Evolutionary conservation across 2,797 vertebrate species (phyloP).

Genomic region (Micropoecilia bifurca): DNA sequence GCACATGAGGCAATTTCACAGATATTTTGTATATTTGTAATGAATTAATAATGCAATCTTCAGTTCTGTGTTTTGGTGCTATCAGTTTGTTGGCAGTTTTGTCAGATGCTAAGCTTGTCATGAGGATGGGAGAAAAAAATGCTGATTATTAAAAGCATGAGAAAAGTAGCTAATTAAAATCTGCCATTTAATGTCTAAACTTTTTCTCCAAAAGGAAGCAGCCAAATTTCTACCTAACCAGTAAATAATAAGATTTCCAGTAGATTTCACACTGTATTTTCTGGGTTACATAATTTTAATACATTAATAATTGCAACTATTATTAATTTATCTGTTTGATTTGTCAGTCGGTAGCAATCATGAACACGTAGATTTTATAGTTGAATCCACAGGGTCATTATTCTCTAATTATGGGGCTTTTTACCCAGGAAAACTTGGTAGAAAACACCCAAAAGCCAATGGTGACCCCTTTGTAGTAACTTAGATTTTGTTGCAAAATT

Average conservation of each 20-base stretch:
- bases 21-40: constrained; percentile 35
- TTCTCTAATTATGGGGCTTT: not conserved
- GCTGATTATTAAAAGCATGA: constrained; percentile 35
- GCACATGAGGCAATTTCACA: constrained; percentile 42
- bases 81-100: constrained; percentile 47
- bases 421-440: not conserved
- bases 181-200: constrained; percentile 20
- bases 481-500: not conserved
- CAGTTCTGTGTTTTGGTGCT: constrained; percentile 48
- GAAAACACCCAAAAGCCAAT: not conserved
- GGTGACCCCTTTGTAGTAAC: not conserved
- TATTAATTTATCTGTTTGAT: not conserved
- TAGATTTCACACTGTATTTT: not conserved
- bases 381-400: not conserved
- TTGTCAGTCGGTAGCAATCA: not conserved
- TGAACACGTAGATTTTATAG: not conserved
- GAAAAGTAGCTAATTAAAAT: constrained; percentile 31
- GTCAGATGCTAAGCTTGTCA: constrained; percentile 43
- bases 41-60: constrained; percentile 44
- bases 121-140: constrained; percentile 41
- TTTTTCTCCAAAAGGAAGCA: not conserved
- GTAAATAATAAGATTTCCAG: not conserved
- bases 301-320: no score
- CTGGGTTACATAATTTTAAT: not conserved
- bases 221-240: not conserved